Base-by-base conservation (phyloP, 2,888 invertebrate genomes). In the Pseudanteris insignis region DNA sequence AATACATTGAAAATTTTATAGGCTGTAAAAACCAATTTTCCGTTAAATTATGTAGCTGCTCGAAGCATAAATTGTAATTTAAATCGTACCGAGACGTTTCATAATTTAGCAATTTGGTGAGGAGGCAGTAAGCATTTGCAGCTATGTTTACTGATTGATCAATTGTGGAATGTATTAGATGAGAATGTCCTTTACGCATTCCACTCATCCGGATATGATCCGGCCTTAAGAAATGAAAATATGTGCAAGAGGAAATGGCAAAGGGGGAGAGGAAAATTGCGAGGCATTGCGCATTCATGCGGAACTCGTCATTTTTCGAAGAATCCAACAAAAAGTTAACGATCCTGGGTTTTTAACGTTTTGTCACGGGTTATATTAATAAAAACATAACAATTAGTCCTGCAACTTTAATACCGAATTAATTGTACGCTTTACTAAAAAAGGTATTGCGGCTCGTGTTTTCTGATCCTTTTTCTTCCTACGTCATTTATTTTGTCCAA, bases 161-260 rank as follows among this genome's bases (percentile, higher is more conserved):
- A n/a, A n/a, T n/a, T n/a, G n/a, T 26, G 40, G 41, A 41, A 55
- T 55, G 38, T 15, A 28, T 33, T 26, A 3, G 18, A 28, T 55
- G 12, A 12, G 24, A 50, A 28, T 44, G 53, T 59, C 41, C 41
- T 59, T 47, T 38, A 13, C 30, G 15, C 60, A 48, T 60, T 54
- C 46, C 50, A 11, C 11, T 1, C 7, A 61, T 50, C 38, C 50
- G 61, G 61, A 61, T 61, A 28, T 36, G 15, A 37, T 12, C 8
- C 48, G 53, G 43, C 53, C 53, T 53, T 50, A 48, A 32, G 34
- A 50, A 46, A 50, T 50, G 50, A 18, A 55, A 55, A 61, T 51
- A 47, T 44, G 44, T 30, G 32, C 18, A 18, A 18, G 18, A 18
- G 18, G 18, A 18, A 18, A 18, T 6, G 18, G 18, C 18, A 18